Base-by-base conservation (phyloP, 2,888 invertebrate species). In the Callinectes sapidus region DNA sequence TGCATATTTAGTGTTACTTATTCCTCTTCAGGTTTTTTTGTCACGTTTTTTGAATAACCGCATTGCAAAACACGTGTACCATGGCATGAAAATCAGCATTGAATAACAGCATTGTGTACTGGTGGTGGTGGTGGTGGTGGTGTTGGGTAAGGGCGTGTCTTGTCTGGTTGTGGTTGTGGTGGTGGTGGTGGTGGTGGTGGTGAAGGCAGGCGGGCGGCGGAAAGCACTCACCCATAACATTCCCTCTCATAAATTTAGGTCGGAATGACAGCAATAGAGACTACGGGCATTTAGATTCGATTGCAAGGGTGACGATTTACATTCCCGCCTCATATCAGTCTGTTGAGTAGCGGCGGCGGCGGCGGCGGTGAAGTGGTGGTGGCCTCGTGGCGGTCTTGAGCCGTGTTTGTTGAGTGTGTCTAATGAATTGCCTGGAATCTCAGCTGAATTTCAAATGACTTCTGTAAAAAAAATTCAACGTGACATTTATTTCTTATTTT, bases 141-240 rank as follows among this genome's bases (percentile, higher is more conserved):
- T 28, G 13, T 28, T 71, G 71, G 71, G 13, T 23, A 61, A 10
- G 61, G 23, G 18, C 61, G 23, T 23, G 23, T 10, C 48, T 48
- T 48, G 48, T 48, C 48, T 48, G 48, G 48, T 48, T 48, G 48
- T n/a, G n/a, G n/a, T 61, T 3, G 18, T 61, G 23, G 61, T 61
- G 23, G 61, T 61, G 18, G 61, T 61, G 23, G 61, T 61, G 0
- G 61, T 61, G 16, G 61, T 61, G 18, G 61, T 23, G 71, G 71
- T 77, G 71, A 28, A 13, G 28, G 71, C 13, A 77, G 71, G 28
- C 71, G 71, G 71, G 71, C 71, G 71, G 71, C 71, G 71, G n/a
- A 28, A 77, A 13, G 71, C 71, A 77, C 71, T 77, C 71, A 77
- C 71, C 71, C 71, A 77, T 77, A 77, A 77, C 71, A 77, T 77